phyloP scores from a whole-genome alignment of 2,113 vertebrate species.

The Melanocharis versteri region DNA sequence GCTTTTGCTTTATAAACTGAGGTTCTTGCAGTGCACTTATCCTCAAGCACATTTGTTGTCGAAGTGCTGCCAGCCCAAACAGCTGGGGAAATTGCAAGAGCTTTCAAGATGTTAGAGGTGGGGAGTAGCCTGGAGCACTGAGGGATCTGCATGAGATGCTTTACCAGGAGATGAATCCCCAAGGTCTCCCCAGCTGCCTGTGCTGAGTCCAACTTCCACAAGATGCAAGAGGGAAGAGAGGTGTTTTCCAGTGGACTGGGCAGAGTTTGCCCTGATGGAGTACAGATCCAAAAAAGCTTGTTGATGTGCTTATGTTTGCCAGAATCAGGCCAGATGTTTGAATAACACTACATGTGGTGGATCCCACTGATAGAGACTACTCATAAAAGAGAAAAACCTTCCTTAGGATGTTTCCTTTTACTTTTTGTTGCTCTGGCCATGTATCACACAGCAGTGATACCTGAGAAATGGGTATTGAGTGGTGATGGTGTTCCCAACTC shows the following conservation, averaged over 20 bases:
- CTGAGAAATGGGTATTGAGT: not conserved
- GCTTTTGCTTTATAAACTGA: not conserved
- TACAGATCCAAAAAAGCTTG: not conserved
- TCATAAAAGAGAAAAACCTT: not conserved
- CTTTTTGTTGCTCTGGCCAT: not conserved
- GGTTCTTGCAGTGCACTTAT: not conserved
- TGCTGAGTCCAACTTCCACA: not conserved
- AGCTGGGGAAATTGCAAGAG: constrained; percentile 11
- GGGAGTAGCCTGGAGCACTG: not conserved
- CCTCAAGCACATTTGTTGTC: not conserved
- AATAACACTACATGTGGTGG: not conserved
- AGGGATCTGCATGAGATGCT: not conserved
- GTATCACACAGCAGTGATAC: not conserved
- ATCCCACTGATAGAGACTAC: not conserved
- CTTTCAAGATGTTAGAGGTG: not conserved
- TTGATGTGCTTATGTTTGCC: not conserved
- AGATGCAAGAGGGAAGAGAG: not conserved
- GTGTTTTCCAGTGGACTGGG: not conserved
- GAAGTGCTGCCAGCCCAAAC: not conserved
- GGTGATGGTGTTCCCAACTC: not conserved
- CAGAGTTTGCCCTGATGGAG: not conserved
- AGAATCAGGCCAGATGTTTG: not conserved
- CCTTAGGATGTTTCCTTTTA: not conserved
- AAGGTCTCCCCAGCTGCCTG: not conserved
- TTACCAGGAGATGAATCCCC: not conserved